Conservation (phyloP, 2,113 vertebrate species). For the Caracal caracal region DNA sequence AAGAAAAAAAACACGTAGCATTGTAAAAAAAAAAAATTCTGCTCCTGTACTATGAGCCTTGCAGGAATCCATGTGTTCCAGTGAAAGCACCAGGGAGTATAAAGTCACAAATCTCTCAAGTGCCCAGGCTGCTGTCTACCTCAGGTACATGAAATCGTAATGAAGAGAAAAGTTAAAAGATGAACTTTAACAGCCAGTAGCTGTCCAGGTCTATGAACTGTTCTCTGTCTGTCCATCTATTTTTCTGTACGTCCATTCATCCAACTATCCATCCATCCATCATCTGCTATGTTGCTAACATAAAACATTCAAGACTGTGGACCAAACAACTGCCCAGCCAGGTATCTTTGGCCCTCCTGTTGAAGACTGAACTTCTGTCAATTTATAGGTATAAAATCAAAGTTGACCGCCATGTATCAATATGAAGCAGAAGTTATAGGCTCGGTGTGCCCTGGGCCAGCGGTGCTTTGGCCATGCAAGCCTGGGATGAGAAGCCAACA, state of each 20-base stretch:
- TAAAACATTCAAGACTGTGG: neutral
- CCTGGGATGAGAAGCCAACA: fast-evolving
- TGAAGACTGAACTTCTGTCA: neutral
- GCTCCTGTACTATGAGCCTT: neutral
- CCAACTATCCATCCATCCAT: neutral
- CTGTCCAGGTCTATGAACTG: neutral
- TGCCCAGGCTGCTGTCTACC: neutral
- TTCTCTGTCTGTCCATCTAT: neutral
- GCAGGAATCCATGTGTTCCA: neutral
- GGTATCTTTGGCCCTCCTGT: neutral
- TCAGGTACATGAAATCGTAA: neutral
- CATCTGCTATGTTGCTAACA: neutral
- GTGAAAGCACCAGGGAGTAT: neutral
- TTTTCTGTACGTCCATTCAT: neutral
- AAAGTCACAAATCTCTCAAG: neutral
- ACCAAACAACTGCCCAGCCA: neutral
- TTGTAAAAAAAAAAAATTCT: neutral
- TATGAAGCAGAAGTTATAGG: neutral
- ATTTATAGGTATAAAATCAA: neutral
- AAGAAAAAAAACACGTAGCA: neutral
- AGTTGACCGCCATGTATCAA: neutral
- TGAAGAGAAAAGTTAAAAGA: neutral
- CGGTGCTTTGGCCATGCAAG: fast-evolving
- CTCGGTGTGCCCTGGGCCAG: neutral
- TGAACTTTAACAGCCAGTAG: neutral